phyloP scores from a whole-genome alignment of 1,140 invertebrate genomes.

The Drosophila parabipectinata region DNA sequence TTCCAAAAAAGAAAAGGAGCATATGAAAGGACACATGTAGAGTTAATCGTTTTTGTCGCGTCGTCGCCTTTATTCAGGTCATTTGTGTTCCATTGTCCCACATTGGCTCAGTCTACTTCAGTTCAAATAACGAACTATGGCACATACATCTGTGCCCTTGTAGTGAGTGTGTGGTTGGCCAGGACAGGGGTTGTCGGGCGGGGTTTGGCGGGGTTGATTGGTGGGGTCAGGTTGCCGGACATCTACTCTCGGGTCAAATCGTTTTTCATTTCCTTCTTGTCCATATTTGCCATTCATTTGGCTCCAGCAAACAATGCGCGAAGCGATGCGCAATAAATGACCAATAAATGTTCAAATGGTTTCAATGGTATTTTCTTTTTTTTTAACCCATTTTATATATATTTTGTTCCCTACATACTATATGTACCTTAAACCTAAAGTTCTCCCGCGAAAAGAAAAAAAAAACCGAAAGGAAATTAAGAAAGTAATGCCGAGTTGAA shows the following conservation, averaged over 20 bases:
- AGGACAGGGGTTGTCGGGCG: not conserved
- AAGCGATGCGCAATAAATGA: slow-evolving; percentile 36
- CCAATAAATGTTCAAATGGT: slow-evolving; percentile 66
- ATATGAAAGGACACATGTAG: not conserved
- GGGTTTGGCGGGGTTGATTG: slow-evolving; percentile 4
- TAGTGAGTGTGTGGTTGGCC: slow-evolving; percentile 5
- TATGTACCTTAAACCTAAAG: slow-evolving; percentile 43
- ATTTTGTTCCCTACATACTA: not conserved
- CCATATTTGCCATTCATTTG: slow-evolving; percentile 68
- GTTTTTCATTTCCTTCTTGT: slow-evolving; percentile 57
- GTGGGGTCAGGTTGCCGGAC: slow-evolving; percentile 11
- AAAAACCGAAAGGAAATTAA: slow-evolving; percentile 49
- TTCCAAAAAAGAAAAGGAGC: not conserved
- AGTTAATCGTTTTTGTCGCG: slow-evolving; percentile 58
- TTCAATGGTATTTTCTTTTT: slow-evolving; percentile 16
- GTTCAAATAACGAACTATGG: slow-evolving; percentile 53
- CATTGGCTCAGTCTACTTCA: slow-evolving; percentile 17
- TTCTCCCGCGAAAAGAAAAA: slow-evolving; percentile 13
- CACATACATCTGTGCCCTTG: slow-evolving; percentile 7
- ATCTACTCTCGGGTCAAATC: slow-evolving; percentile 25
- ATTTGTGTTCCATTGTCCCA: slow-evolving; percentile 71
- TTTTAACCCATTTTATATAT: not conserved
- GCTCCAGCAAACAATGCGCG: slow-evolving; percentile 51
- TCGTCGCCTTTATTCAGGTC: slow-evolving; percentile 57
- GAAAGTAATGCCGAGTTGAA: slow-evolving; percentile 50